Evolutionary conservation across 2,113 vertebrate genomes (phyloP), one percentile per base, ranked within the genome.

Genomic region (Otis tarda): DNA sequence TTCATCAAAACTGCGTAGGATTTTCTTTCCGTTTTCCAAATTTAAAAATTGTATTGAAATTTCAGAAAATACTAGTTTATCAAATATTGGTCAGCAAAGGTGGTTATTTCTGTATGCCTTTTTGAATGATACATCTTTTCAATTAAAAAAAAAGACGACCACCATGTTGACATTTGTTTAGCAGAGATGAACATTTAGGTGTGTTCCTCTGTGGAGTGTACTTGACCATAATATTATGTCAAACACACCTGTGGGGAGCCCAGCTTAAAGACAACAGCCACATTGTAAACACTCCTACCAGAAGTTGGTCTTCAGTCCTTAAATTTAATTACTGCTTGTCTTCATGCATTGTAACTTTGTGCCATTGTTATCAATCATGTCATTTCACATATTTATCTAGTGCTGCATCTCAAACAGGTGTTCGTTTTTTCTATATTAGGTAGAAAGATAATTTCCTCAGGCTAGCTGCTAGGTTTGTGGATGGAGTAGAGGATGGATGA

Each of bases 271-370:
- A 90, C 47, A 94, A n/a, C 61, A 65, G 52, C 25, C 41, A 61
- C 41, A n/a, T 8, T 91, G 75, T 84, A 73, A 84, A 49, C 39
- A 77, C 39, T 14, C 27, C 78, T 67, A 52, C 78, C 28, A 91
- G 77, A 94, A 87, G 50, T 93, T 94, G 80, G 73, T 77, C 53
- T 84, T 94, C 60, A 9, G 57, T 89, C 53, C 57, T 68, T 49
- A 56, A 69, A 88, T 92, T 96, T 93, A 94, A 90, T 97, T 94
- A 61, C 80, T 87, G 15, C 89, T 91, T 89, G 83, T 91, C 83
- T 90, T 93, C 30, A 28, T 57, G 43, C 8, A 1, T 80, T 82
- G 22, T 35, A 83, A 83, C 31, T 86, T 87, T 47, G 33, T 80
- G 57, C 55, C 4, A 21, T 75, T 77, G 50, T 94, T 95, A 96